Evolutionary conservation across 1,140 invertebrate genomes (phyloP), one percentile per base, ranked within the genome.

Genomic region (Hirudo medicinalis): DNA sequence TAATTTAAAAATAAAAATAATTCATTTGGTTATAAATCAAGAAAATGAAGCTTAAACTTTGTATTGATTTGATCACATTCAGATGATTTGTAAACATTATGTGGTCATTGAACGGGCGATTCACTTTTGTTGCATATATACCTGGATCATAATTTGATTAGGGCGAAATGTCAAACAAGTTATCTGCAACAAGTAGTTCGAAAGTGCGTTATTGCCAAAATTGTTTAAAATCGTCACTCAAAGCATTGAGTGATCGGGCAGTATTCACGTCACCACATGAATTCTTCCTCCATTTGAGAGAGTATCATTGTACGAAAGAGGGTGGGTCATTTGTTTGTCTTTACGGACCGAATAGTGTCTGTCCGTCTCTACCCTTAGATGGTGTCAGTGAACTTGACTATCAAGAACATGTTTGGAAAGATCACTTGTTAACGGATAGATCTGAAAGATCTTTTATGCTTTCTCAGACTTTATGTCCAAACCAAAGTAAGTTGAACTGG

Each of bases 301-400:
- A 88, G 69, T 86, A 87, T 72, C 92, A 94, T 78, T 92, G 90
- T 79, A 88, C 88, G 9, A 87, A 88, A 76, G 91, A 94, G 83
- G 91, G 91, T 74, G 91, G 91, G 54, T 91, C 91, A 9, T 91
- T 88, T 81, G 87, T 93, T 15, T 94, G 91, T 79, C 88, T 88
- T 76, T 94, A 94, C 86, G 92, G 91, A 32, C 87, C 89, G 77
- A 93, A 94, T 83, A 87, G 86, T 22, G 89, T 94, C 15, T 94
- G 91, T 79, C 87, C 87, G 40, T 90, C 89, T 68, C 81, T 94
- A 72, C 91, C 91, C 4, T 83, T 92, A 78, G 91, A 93, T 82
- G 91, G 91, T 74, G 89, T 94, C 70, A 89, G 87, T 75, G 90
- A 91, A 82, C 86, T 87, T 66, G 91, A 93, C 81, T 94, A 94